These are phyloP conservation scores for Drepanosiphum platanoidis DNA, from an alignment of 2,888 invertebrate genomes.

Conservation along the genomic window DNA sequence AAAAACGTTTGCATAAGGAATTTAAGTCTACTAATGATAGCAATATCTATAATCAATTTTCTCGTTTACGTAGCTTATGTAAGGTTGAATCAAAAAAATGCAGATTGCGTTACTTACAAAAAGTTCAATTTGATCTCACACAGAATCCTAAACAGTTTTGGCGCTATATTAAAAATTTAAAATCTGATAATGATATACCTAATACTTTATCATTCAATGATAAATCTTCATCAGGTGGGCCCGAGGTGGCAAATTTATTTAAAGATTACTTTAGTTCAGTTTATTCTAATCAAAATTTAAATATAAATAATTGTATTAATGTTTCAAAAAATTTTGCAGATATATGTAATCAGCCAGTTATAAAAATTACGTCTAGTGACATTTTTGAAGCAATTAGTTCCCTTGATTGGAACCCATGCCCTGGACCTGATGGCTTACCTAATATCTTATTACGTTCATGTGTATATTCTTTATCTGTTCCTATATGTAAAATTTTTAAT, in stretches of 20 bases:
- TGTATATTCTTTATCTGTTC: conserved; percentile 5
- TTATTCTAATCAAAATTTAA: neutral
- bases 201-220: neutral
- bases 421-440: conserved; percentile 8
- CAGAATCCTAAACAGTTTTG: neutral
- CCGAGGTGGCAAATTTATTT: neutral
- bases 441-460: conserved; percentile 3
- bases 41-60: neutral
- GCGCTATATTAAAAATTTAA: conserved; percentile 15
- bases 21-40: neutral
- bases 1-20: conserved; percentile 44
- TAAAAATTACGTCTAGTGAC: neutral
- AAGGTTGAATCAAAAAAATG: conserved; percentile 11
- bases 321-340: neutral
- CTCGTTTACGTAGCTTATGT: conserved; percentile 6
- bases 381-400: neutral
- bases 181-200: conserved; percentile 28
- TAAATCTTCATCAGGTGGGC: neutral
- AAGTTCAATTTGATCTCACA: neutral
- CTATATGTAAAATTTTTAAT: conserved; percentile 13
- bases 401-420: neutral
- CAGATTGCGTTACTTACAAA: neutral
- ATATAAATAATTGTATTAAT: conserved; percentile 11
- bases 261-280: conserved; percentile 1
- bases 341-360: neutral